Conservation (phyloP, 2,888 invertebrate genomes). For the Drosophila peninsularis region DNA sequence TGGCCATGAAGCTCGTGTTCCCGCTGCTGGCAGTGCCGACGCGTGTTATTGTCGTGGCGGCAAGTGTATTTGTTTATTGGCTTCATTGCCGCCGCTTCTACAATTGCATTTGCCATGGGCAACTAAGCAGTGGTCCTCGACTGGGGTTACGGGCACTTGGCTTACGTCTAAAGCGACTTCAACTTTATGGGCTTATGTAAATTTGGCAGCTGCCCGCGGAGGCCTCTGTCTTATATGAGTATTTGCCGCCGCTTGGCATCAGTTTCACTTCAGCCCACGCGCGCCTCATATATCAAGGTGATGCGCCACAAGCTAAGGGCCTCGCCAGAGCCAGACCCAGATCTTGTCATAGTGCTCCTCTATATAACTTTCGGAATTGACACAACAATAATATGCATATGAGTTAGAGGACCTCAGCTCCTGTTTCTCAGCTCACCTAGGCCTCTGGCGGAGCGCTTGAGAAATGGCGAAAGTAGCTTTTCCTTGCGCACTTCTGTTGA, state of each 20-base stretch:
- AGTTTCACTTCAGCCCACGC: constrained; percentile 43
- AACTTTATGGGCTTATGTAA: constrained; percentile 75
- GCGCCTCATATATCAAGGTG: constrained; percentile 73
- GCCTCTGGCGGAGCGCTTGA: constrained; percentile 27
- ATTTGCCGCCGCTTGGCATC: constrained; percentile 46
- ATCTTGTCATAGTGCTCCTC: background rate
- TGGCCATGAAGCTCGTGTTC: constrained; percentile 56
- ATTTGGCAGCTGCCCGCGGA: constrained; percentile 37
- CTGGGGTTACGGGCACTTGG: constrained; percentile 64
- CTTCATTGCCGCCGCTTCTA: constrained; percentile 71
- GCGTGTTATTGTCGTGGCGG: constrained; percentile 45
- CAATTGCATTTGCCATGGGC: constrained; percentile 80
- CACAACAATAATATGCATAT: constrained; percentile 8
- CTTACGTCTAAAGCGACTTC: constrained; percentile 71
- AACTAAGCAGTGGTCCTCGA: constrained; percentile 55
- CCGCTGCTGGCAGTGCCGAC: constrained; percentile 31
- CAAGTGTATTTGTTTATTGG: constrained; percentile 76
- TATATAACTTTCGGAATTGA: constrained; percentile 6
- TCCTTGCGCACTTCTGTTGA: constrained; percentile 46
- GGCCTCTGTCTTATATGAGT: background rate
- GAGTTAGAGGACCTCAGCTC: background rate
- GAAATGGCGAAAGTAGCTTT: constrained; percentile 51
- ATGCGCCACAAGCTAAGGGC: constrained; percentile 4
- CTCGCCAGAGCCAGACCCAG: background rate
- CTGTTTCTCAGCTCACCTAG: too few species aligned